Base-by-base conservation (phyloP, 1,140 invertebrate genomes). In the Trissolcus basalis region DNA sequence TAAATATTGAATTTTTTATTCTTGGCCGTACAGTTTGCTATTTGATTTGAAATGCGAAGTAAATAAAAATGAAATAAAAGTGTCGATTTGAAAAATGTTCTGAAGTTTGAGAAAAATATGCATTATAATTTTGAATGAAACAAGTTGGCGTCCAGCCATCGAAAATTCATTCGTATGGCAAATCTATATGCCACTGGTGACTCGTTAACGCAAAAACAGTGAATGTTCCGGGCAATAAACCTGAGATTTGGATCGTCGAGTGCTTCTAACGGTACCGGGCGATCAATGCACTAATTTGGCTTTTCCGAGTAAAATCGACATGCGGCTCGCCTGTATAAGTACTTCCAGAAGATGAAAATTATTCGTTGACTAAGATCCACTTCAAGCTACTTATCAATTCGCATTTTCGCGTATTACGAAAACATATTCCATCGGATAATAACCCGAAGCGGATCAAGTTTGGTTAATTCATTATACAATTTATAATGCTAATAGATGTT, bases 141-240 rank as follows among this genome's bases (percentile, higher is more conserved):
- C 71, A 61, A 64, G 74, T 83, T 87, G 85, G 85, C 84, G 77
- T 75, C 10, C 80, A 81, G 84, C 85, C 85, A 87, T 85, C 80
- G 82, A 85, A 84, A 81, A 84, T 83, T 82, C 77, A 78, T 79
- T 79, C 73, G 79, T 71, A 75, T 63, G 71, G 74, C 71, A 61
- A 79, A 79, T 70, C 55, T 75, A 79, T 80, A 77, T 75, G 71
- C 73, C 67, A 60, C 72, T 59, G 56, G 67, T 74, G 59, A 77
- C 71, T 76, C 75, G 75, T 76, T 77, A 61, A 76, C 65, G 72
- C 53, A 80, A 85, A 85, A 86, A 86, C 81, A 83, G 80, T 85
- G 83, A 85, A 82, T 83, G 82, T 85, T 84, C 78, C 81, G 81
- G 82, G 85, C 83, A 83, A 86, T 85, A 85, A 86, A 84, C 82